phyloP scores from a whole-genome alignment of 1,140 invertebrate species.

The Spodoptera frugiperda region DNA sequence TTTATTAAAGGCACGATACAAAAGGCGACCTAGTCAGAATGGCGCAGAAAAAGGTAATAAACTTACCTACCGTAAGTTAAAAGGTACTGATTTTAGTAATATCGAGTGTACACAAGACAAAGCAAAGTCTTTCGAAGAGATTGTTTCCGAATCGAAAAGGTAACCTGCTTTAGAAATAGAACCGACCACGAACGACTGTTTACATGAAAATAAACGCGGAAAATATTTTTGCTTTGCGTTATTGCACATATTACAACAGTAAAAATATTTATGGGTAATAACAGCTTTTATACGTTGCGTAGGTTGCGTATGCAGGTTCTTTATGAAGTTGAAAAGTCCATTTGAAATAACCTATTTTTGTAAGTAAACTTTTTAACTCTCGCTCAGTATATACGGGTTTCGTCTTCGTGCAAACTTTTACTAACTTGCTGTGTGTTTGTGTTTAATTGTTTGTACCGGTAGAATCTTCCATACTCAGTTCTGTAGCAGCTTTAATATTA shows the following conservation, averaged over 20 bases:
- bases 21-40: neutral
- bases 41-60: neutral
- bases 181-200: neutral
- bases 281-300: neutral
- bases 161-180: neutral
- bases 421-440: no score
- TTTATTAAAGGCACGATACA: slow-evolving; percentile 9
- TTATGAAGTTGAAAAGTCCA: neutral
- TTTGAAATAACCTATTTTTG: no score
- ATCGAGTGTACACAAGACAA: neutral
- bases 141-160: neutral
- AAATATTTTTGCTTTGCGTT: neutral
- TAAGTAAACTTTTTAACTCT: no score
- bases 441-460: no score
- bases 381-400: no score
- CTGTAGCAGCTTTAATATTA: no score
- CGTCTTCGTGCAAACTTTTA: no score
- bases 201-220: neutral
- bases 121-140: neutral
- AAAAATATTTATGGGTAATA: neutral
- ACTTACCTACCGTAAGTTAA: neutral
- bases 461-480: no score
- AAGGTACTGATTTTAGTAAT: neutral
- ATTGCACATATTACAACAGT: neutral
- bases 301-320: slow-evolving; percentile 6